phyloP scores from a whole-genome alignment of 2,888 invertebrate species.

The Julus scanicus region DNA sequence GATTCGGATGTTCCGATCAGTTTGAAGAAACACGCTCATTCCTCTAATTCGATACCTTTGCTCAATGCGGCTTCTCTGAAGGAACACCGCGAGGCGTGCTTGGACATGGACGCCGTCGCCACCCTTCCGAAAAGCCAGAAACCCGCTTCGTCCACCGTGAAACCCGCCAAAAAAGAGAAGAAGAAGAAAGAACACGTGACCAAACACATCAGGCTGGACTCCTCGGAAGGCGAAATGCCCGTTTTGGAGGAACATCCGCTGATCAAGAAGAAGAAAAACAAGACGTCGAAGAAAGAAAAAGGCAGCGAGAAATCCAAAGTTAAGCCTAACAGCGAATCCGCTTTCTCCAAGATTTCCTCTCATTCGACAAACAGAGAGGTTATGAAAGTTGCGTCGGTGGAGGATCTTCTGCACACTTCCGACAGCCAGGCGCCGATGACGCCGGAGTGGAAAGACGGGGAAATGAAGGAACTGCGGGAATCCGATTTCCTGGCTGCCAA shows the following conservation, averaged over 20 bases:
- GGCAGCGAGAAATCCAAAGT: slow-evolving; percentile 37
- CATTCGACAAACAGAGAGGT: background rate
- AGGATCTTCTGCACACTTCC: background rate
- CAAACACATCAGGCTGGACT: slow-evolving; percentile 7
- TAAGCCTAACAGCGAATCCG: too few species aligned
- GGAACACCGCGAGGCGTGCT: slow-evolving; percentile 23
- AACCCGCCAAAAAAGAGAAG: slow-evolving; percentile 48
- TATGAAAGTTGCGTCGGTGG: background rate
- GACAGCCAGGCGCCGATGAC: slow-evolving; percentile 12
- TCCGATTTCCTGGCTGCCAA: slow-evolving; percentile 11
- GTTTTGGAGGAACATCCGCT: background rate
- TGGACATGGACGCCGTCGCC: background rate
- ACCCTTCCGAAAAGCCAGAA: background rate
- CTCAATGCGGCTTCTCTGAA: slow-evolving; percentile 34
- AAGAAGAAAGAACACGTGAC: slow-evolving; percentile 44
- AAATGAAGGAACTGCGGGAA: background rate
- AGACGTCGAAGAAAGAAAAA: slow-evolving; percentile 27
- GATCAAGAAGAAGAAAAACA: slow-evolving; percentile 50
- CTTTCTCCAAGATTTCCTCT: background rate
- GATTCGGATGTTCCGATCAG: slow-evolving; percentile 32
- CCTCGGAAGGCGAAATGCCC: slow-evolving; percentile 34
- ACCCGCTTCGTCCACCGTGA: background rate
- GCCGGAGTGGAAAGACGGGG: slow-evolving; percentile 40
- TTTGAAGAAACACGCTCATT: background rate
- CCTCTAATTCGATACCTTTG: background rate